phyloP scores from a whole-genome alignment of 2,113 vertebrate genomes.

The Lichenostomus cassidix region DNA sequence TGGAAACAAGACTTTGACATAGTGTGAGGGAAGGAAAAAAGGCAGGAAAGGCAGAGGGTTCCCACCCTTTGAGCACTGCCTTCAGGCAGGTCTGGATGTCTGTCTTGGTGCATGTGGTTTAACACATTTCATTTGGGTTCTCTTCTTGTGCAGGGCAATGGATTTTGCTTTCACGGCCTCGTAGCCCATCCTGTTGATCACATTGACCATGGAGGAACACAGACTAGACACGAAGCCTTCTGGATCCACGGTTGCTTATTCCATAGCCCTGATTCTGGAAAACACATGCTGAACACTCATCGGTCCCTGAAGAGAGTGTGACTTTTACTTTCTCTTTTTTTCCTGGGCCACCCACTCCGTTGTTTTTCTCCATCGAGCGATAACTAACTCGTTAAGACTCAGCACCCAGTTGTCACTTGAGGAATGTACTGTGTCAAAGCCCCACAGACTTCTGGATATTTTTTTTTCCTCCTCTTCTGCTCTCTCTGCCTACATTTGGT shows the following conservation, averaged over 20 bases:
- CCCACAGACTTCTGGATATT: slow-evolving; percentile 68
- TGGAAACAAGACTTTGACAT: not conserved
- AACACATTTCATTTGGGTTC: not conserved
- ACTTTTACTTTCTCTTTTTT: not conserved
- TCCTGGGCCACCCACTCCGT: not conserved
- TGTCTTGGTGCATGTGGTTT: not conserved
- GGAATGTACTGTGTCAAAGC: slow-evolving; percentile 82
- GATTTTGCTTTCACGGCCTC: slow-evolving; percentile 57
- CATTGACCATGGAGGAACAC: slow-evolving; percentile 53
- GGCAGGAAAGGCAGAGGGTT: not conserved
- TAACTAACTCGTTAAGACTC: slow-evolving; percentile 42
- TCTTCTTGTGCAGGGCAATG: slow-evolving; percentile 59
- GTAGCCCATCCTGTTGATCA: slow-evolving; percentile 41
- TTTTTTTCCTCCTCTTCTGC: not conserved
- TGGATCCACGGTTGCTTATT: slow-evolving; percentile 58
- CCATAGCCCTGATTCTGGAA: slow-evolving; percentile 42
- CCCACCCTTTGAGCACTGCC: not conserved
- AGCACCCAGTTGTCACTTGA: slow-evolving; percentile 69
- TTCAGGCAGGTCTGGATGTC: rapidly evolving
- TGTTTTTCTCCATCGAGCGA: slow-evolving; percentile 22
- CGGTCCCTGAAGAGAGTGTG: slow-evolving; percentile 17
- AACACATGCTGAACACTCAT: slow-evolving; percentile 37
- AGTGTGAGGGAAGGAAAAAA: not conserved
- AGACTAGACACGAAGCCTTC: slow-evolving; percentile 55
- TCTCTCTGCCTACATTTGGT: slow-evolving; percentile 29